Evolutionary conservation across 1,140 invertebrate species (phyloP), one percentile per base, ranked within the genome.

Genomic region (Penaeus japonicus): DNA sequence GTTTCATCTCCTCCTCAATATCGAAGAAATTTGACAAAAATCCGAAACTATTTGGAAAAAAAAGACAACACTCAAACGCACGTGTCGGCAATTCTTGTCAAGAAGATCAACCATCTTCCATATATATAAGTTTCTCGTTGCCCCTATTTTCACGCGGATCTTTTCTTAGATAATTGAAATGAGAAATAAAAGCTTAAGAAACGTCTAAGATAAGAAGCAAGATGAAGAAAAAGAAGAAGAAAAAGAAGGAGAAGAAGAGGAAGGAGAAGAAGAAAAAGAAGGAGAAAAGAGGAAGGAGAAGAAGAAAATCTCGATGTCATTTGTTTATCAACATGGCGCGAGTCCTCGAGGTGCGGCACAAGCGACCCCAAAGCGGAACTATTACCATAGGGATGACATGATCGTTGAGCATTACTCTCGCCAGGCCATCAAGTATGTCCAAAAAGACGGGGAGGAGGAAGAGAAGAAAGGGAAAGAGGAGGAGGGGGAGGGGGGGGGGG

Each of bases 341-440:
- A 54, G 73, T 78, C 24, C 4, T 79, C 83, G 73, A 79, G 32
- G 35, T 39, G 35, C 35, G 35, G 35, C 35, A 7, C 35, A 39
- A 39, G 35, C 35, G 35, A 39, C 35, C 35, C 35, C 2, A 39
- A 2, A 39, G 35, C 35, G 84, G 84, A 86, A 86, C 55, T 55
- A 75, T 79, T 86, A 62, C 59, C 75, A 79, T 79, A 80, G 65
- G 85, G 70, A 65, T 86, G 85, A 86, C 77, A 62, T 80, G 57
- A 80, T 86, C 77, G 77, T n/a, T 80, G 47, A 73, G 77, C 83
- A 77, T 86, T 86, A 86, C 73, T 59, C 30, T 86, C 15, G 84
- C 75, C 84, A n/a, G 70, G 39, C 70, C 47, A 75, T 86, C 75
- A 78, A 30, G 73, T 86, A 54, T 86, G 20, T 80, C 10, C 80